phyloP scores from a whole-genome alignment of 2,797 vertebrate genomes.

The Pipistrellus pipistrellus region DNA sequence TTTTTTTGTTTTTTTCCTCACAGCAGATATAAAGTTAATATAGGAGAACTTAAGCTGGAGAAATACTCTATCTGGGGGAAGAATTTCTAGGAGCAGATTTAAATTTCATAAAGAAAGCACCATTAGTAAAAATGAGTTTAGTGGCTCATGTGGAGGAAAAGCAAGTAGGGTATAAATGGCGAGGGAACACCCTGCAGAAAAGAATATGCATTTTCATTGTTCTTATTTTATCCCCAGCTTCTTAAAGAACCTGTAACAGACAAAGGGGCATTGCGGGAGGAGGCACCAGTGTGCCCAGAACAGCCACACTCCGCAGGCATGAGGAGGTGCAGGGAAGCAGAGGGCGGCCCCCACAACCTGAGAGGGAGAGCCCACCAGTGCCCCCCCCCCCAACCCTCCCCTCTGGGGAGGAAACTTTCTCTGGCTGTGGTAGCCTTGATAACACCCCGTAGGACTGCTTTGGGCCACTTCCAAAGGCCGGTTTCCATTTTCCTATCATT shows the following conservation, averaged over 20 bases:
- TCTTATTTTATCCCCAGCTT: constrained; percentile 15
- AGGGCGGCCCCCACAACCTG: not conserved
- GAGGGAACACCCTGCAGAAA: not conserved
- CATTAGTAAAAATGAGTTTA: constrained; percentile 40
- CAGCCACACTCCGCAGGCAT: not conserved
- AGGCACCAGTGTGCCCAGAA: not conserved
- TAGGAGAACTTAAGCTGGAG: not conserved
- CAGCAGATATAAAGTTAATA: constrained; percentile 30
- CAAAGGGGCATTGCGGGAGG: not conserved
- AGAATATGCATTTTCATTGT: constrained; percentile 42
- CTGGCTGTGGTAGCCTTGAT: not conserved
- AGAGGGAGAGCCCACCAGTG: not conserved
- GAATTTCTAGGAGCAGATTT: constrained; percentile 46
- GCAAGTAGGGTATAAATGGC: constrained; percentile 39
- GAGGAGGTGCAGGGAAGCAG: not conserved
- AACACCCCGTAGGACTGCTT: not conserved
- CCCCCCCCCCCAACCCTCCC: not conserved
- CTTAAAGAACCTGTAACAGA: not conserved
- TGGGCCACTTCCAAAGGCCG: not conserved
- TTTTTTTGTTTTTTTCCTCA: not conserved
- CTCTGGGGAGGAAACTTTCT: not conserved
- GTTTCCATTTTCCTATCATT: constrained; percentile 16
- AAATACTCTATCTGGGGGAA: not conserved
- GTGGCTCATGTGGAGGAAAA: not conserved
- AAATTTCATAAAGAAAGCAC: constrained; percentile 34